A percentile compares a stretch with the other conserved stretches of the same genome.
These are phyloP conservation scores for Ephydatia muelleri DNA, from an alignment of 37 sponge, comb jelly and placozoan species.

Conservation along the genomic window DNA sequence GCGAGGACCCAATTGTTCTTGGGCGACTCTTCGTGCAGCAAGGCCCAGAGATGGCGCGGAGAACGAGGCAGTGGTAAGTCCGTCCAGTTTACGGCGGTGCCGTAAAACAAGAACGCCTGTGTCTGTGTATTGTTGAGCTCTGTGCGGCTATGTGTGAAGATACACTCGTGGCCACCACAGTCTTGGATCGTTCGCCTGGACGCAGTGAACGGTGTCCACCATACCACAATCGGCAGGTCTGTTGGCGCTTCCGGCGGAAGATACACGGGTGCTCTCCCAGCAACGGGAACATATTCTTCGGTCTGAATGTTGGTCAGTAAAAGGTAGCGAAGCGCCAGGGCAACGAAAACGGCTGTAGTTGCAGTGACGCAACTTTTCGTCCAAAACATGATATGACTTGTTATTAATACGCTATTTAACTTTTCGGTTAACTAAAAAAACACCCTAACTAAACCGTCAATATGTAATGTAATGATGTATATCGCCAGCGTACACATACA, in stretches of 20 bases:
- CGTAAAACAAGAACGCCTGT: slow-evolving; percentile 71
- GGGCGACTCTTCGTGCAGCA: slow-evolving; percentile 88
- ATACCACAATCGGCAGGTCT: slow-evolving; percentile 61
- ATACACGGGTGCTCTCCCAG: slow-evolving; percentile 1
- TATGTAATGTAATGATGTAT: too few relatives aligned
- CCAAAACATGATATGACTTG: too few relatives aligned
- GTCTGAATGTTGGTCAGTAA: too few relatives aligned
- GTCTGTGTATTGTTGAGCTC: slow-evolving; percentile 52
- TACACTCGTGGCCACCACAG: slow-evolving; percentile 54
- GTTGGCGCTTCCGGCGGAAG: slow-evolving; percentile 43
- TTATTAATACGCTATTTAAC: too few relatives aligned
- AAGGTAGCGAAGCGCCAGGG: neutral
- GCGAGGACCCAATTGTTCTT: slow-evolving; percentile 81
- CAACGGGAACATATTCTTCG: too few relatives aligned
- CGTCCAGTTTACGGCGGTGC: slow-evolving; percentile 39
- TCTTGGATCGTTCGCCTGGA: slow-evolving; percentile 7
- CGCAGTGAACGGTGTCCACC: slow-evolving; percentile 80
- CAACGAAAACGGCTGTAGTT: too few relatives aligned
- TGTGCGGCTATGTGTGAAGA: slow-evolving; percentile 74
- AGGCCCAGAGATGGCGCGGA: slow-evolving; percentile 68
- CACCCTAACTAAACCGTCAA: too few relatives aligned
- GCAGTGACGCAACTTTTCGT: too few relatives aligned
- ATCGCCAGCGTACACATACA: too few relatives aligned
- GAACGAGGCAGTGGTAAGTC: slow-evolving; percentile 78
- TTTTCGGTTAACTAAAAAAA: too few relatives aligned